Evolutionary conservation across 2,797 vertebrate genomes (phyloP).

Genomic region (Clarias fuscus): DNA sequence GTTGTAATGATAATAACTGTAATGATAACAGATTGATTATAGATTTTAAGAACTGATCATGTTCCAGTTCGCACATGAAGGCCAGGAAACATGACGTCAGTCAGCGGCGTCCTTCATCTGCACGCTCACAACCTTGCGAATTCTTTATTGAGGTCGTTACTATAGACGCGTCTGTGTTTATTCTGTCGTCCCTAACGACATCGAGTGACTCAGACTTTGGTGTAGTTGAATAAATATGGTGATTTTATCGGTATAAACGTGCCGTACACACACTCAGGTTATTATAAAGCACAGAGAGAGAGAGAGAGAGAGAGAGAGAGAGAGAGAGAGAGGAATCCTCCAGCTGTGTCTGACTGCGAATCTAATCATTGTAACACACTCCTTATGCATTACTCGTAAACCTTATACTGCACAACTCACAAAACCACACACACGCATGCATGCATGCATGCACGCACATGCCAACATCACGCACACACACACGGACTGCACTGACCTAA

Average conservation of each 20-base stretch:
- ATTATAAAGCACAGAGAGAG: background rate
- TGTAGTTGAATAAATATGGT: background rate
- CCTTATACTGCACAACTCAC: constrained; percentile 63
- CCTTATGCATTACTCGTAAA: background rate
- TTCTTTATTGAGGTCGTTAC: background rate
- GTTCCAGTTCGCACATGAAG: background rate
- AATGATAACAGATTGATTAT: background rate
- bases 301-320: too few relatives aligned
- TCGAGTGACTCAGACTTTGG: background rate
- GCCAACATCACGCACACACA: background rate
- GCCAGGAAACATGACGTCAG: background rate
- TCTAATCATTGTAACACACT: background rate
- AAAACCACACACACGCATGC: constrained; percentile 83
- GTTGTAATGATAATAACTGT: background rate
- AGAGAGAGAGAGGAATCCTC: background rate
- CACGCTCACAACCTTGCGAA: background rate
- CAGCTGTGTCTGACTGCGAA: background rate
- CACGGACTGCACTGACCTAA: constrained; percentile 70
- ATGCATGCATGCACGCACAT: constrained; percentile 59
- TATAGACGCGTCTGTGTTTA: background rate
- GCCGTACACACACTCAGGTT: background rate
- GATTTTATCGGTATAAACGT: background rate
- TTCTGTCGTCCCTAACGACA: background rate
- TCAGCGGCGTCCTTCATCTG: background rate
- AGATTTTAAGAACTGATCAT: background rate